Percentiles rank a stretch among this genome's conserved stretches.
Conservation (phyloP, 2,888 invertebrate genomes). For the Pterostichus madidus region DNA sequence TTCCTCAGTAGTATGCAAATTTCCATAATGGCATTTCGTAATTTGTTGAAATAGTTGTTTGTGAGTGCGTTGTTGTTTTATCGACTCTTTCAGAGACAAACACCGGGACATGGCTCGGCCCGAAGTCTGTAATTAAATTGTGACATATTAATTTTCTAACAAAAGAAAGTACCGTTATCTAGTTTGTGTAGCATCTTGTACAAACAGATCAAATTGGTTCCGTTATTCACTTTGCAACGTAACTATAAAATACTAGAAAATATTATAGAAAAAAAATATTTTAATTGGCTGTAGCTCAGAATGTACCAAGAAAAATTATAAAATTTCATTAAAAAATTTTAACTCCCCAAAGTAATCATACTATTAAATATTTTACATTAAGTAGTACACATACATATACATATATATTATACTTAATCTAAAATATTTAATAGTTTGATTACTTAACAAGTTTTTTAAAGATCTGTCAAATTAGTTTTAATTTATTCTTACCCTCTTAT, state of each 20-base stretch:
- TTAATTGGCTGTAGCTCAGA: too few species aligned
- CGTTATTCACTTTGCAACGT: conserved; percentile 1
- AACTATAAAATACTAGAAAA: not conserved
- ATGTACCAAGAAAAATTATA: too few species aligned
- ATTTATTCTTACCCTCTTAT: too few species aligned
- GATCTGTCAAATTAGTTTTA: too few species aligned
- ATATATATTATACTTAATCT: too few species aligned
- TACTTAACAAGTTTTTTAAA: too few species aligned
- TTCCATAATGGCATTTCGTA: conserved; percentile 45
- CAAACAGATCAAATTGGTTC: conserved; percentile 9
- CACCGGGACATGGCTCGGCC: not conserved
- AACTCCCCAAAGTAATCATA: too few species aligned
- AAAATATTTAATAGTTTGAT: too few species aligned
- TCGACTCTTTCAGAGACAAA: not conserved
- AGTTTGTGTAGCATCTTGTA: conserved; percentile 1
- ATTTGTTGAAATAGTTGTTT: conserved; percentile 52
- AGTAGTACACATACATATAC: too few species aligned
- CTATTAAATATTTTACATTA: too few species aligned
- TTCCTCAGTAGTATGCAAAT: conserved; percentile 41
- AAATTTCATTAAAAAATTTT: too few species aligned
- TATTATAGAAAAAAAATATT: too few species aligned
- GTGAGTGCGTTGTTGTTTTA: not conserved
- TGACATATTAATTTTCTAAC: conserved; percentile 52
- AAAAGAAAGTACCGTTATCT: conserved; percentile 40
- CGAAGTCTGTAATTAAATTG: conserved; percentile 53